These are phyloP conservation scores for Chloropsis cyanopogon DNA, from an alignment of 2,113 vertebrate genomes.

Conservation along the genomic window DNA sequence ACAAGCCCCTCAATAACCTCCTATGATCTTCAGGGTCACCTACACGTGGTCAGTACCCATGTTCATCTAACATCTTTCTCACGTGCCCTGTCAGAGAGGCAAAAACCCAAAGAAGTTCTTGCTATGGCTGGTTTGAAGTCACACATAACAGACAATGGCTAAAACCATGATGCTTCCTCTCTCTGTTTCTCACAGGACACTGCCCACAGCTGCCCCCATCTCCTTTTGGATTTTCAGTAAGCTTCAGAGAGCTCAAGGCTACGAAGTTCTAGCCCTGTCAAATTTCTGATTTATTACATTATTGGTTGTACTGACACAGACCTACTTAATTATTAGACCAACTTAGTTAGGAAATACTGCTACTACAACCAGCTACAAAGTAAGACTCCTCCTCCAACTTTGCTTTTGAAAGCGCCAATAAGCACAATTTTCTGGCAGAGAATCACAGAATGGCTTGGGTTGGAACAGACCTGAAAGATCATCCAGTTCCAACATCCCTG, in stretches of 20 bases:
- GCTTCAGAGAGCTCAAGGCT: not conserved
- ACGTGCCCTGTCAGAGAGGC: fast-evolving
- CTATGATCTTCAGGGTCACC: not conserved
- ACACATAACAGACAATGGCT: not conserved
- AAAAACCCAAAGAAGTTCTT: not conserved
- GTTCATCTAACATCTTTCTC: not conserved
- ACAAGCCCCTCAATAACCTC: not conserved
- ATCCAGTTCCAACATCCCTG: not conserved
- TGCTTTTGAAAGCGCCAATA: not conserved
- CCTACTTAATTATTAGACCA: not conserved
- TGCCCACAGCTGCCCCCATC: not conserved
- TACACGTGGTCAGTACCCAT: not conserved
- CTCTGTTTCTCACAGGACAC: not conserved
- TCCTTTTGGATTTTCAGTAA: not conserved
- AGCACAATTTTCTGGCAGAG: not conserved
- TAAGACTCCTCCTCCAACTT: not conserved
- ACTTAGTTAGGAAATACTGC: not conserved
- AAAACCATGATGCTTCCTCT: not conserved
- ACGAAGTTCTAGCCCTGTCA: not conserved
- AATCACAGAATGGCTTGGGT: not conserved
- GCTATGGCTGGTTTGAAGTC: not conserved
- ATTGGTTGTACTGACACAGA: not conserved
- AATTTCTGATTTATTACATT: not conserved
- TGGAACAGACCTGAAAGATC: not conserved
- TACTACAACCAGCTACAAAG: not conserved